Base-by-base conservation (phyloP, 2,888 invertebrate genomes). In the Trypoxylon attenuatum region DNA sequence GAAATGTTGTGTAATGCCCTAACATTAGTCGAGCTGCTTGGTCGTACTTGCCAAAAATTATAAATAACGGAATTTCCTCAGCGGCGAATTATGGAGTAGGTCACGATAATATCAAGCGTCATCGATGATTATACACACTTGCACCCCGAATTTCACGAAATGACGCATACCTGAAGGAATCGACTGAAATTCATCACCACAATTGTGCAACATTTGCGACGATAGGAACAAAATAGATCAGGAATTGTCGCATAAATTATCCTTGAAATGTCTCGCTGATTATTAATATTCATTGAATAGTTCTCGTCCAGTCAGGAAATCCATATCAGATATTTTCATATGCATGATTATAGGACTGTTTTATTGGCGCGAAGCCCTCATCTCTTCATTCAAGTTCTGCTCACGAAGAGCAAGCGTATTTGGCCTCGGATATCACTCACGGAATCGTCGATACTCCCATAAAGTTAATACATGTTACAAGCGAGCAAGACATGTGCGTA, bases 21-120 rank as follows among this genome's bases (percentile, higher is more conserved):
- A 81, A 82, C 82, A 82, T 84, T 83, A 82, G 82, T 75, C 52
- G 59, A n/a, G 67, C 72, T 58, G 42, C 58, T 63, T 71, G 58
- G 68, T 70, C 67, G 74, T 75, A 79, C 73, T 82, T 85, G 85
- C 85, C 85, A 85, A 74, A 78, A 82, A 82, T 85, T 85, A 85
- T 84, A 85, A 85, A 85, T 85, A 85, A 80, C 83, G 81, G 77
- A 79, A 82, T 82, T 82, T 74, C 75, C 75, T 72, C 71, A 72
- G 76, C 76, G 68, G 15, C 61, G 65, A 46, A 73, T 76, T 78
- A 76, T 76, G 70, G 75, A 80, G 78, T 79, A 81, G 81, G 80
- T 78, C 78, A 69, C 68, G 58, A 25, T 54, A 49, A 69, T 59
- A 57, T 59, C 60, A 62, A 67, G 56, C 76, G 65, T 76, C 77